Conservation (phyloP, 2,113 vertebrate genomes). For the Actenoides hombroni region DNA sequence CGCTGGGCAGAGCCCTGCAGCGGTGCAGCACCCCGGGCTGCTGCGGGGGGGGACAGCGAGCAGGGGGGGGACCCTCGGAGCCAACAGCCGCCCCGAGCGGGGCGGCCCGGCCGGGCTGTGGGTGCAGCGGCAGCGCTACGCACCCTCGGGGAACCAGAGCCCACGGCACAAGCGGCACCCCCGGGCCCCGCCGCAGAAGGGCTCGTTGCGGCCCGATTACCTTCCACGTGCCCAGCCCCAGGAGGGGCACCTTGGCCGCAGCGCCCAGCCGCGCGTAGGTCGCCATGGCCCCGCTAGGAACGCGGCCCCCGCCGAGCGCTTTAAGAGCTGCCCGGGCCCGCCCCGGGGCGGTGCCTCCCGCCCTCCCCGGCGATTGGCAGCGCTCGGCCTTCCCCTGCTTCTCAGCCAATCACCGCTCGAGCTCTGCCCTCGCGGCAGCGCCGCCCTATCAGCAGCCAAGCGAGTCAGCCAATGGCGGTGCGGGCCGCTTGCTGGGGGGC, state of each 20-base stretch:
- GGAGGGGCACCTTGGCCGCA: constrained; percentile 71
- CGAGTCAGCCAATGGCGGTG: rapidly evolving
- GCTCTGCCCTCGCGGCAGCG: rapidly evolving
- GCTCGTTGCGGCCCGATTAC: constrained; percentile 22
- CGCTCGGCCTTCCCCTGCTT: no score
- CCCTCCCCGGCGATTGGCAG: neutral
- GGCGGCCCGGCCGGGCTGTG: no score
- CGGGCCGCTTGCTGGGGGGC: rapidly evolving
- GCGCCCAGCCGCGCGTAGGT: constrained; percentile 58
- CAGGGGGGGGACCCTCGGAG: no score
- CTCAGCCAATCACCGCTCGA: neutral
- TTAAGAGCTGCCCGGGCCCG: rapidly evolving
- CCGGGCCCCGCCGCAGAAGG: neutral
- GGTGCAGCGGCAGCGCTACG: neutral
- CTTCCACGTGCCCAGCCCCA: constrained; percentile 91
- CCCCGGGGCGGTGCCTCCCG: rapidly evolving
- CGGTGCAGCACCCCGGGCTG: neutral
- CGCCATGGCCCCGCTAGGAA: constrained; percentile 9
- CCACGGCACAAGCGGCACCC: no score
- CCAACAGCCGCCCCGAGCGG: neutral
- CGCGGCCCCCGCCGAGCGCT: rapidly evolving
- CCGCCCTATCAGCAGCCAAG: neutral
- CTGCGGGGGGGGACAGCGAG: neutral
- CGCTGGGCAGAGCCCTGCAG: neutral
- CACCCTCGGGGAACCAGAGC: no score